A percentile compares a stretch with the other conserved stretches of the same genome.
These are phyloP conservation scores for Hoplodrina blanda DNA, from an alignment of 2,888 invertebrate genomes.

Conservation along the genomic window DNA sequence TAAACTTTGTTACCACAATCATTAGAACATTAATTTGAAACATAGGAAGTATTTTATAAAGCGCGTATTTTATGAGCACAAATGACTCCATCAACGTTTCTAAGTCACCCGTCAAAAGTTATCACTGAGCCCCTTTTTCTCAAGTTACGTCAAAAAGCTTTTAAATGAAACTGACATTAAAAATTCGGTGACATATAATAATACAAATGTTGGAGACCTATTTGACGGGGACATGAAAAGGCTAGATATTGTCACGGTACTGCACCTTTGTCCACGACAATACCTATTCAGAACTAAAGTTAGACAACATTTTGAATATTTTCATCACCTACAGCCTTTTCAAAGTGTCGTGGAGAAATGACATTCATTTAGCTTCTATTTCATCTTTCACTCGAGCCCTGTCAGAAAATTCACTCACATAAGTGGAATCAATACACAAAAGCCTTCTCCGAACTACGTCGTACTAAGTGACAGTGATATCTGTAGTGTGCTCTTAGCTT, in stretches of 20 bases:
- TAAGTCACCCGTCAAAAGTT: constrained; percentile 41
- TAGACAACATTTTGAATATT: not conserved
- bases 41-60: constrained; percentile 17
- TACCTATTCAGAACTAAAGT: not conserved
- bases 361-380: constrained; percentile 22
- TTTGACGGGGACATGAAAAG: constrained; percentile 15
- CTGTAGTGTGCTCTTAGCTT: constrained; percentile 20
- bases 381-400: not conserved
- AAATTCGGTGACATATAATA: constrained; percentile 34
- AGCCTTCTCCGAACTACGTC: constrained; percentile 19
- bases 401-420: constrained; percentile 6
- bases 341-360: not conserved
- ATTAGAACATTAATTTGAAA: constrained; percentile 1
- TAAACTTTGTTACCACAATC: not conserved
- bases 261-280: constrained; percentile 6
- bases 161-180: constrained; percentile 38
- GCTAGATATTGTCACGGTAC: constrained; percentile 1
- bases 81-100: constrained; percentile 22
- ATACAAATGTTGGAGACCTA: constrained; percentile 24
- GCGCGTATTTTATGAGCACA: constrained; percentile 15
- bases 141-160: constrained; percentile 42
- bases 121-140: constrained; percentile 25
- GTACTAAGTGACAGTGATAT: constrained; percentile 34
- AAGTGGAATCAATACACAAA: constrained; percentile 36
- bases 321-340: not conserved